phyloP scores from a whole-genome alignment of 2,113 vertebrate genomes.

The Ameiurus melas region DNA sequence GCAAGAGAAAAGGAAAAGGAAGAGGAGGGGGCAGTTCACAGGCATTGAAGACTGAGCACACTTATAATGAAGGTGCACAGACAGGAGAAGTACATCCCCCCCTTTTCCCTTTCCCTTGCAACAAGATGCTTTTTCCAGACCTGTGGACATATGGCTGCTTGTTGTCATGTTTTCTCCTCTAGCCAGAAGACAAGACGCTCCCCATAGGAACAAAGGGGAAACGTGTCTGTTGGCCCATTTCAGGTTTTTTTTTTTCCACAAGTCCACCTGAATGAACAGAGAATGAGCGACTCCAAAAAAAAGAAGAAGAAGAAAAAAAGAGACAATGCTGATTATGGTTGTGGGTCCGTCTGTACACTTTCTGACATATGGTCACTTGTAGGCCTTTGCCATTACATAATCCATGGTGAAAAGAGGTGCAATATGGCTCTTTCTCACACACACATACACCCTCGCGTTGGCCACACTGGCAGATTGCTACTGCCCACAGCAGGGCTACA shows the following conservation, averaged over 20 bases:
- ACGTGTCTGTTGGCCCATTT: conserved; percentile 31
- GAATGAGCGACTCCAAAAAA: conserved; percentile 19
- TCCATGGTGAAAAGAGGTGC: conserved; percentile 52
- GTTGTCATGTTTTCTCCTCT: conserved; percentile 49
- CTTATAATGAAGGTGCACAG: conserved; percentile 45
- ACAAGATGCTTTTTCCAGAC: conserved; percentile 46
- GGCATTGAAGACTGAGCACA: conserved; percentile 40
- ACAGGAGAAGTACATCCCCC: conserved; percentile 25
- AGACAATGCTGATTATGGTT: conserved; percentile 45
- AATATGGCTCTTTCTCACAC: conserved; percentile 54
- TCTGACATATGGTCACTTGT: conserved; percentile 57
- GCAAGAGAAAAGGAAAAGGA: conserved; percentile 33
- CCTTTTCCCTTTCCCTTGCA: background rate
- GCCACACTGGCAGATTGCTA: conserved; percentile 46
- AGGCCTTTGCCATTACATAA: conserved; percentile 57
- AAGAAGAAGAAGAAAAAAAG: background rate
- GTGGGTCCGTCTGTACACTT: conserved; percentile 44
- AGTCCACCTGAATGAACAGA: conserved; percentile 46
- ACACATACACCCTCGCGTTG: conserved; percentile 32
- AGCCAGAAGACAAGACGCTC: conserved; percentile 46
- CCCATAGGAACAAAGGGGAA: conserved; percentile 38
- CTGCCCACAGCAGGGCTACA: conserved; percentile 45
- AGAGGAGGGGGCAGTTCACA: conserved; percentile 7
- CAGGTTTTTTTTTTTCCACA: conserved; percentile 31
- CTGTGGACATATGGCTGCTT: conserved; percentile 52